Percentiles rank a stretch among this genome's conserved stretches.
Conservation (phyloP, 2,113 vertebrate genomes). For the Coryphaenoides rupestris region DNA sequence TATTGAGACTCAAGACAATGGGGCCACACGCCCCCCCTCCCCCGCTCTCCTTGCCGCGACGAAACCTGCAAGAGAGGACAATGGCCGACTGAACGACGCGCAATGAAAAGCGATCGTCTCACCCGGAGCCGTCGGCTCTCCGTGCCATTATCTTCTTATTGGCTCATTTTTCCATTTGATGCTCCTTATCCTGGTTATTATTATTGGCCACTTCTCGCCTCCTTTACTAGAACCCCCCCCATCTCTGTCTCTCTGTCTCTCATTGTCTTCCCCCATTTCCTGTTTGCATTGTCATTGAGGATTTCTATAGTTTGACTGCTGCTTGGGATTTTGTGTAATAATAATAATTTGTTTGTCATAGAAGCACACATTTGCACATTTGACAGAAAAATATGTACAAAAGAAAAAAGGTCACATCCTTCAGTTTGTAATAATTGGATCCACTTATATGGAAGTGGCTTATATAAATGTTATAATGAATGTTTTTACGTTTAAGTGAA, state of each 20-base stretch:
- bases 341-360: too few relatives aligned
- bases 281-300: too few relatives aligned
- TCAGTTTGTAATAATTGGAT: too few relatives aligned
- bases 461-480: too few relatives aligned
- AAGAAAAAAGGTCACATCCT: too few relatives aligned
- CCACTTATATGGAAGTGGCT: too few relatives aligned
- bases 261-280: neutral
- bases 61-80: neutral
- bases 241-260: conserved; percentile 1
- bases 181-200: neutral
- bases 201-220: neutral
- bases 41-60: neutral
- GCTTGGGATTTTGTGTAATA: too few relatives aligned
- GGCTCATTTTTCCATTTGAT: neutral
- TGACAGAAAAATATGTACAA: too few relatives aligned
- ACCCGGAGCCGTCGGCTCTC: neutral
- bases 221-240: neutral
- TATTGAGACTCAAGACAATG: conserved; percentile 49
- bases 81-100: too few relatives aligned
- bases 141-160: neutral
- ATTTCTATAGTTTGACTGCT: too few relatives aligned
- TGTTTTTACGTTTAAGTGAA: too few relatives aligned
- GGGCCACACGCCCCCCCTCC: neutral
- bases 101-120: neutral
- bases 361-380: too few relatives aligned